These are phyloP conservation scores for Sitta europaea DNA, from an alignment of 2,113 vertebrate species.

Conservation along the genomic window DNA sequence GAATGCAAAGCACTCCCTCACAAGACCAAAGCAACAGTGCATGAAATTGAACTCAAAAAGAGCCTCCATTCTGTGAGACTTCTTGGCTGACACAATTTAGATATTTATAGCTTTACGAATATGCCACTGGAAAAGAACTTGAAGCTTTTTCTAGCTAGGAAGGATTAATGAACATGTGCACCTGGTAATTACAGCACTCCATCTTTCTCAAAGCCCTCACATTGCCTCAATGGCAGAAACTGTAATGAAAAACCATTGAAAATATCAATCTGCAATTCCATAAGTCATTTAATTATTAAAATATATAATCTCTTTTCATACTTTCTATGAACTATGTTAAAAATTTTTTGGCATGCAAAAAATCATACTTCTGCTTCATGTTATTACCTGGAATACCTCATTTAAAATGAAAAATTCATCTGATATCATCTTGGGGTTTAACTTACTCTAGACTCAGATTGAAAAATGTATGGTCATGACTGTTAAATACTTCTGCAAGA, in stretches of 20 bases:
- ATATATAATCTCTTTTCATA: conserved; percentile 40
- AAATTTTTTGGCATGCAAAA: not conserved
- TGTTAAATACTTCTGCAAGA: not conserved
- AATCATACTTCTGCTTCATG: conserved; percentile 28
- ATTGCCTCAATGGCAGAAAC: conserved; percentile 68
- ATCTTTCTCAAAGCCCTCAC: conserved; percentile 79
- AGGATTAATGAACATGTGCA: conserved; percentile 84
- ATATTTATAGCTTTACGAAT: conserved; percentile 84
- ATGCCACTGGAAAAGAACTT: conserved; percentile 80
- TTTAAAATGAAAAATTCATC: conserved; percentile 57
- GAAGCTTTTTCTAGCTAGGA: conserved; percentile 76
- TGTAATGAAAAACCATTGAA: conserved; percentile 74
- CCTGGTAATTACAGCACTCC: conserved; percentile 82
- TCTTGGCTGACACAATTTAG: conserved; percentile 82
- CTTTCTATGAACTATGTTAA: conserved; percentile 23
- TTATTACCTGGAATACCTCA: conserved; percentile 34
- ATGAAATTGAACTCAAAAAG: conserved; percentile 83
- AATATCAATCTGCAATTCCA: conserved; percentile 75
- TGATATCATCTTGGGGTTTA: not conserved
- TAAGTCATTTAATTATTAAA: conserved; percentile 67
- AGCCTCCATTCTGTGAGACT: conserved; percentile 77
- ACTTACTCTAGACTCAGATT: not conserved
- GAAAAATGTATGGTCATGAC: not conserved
- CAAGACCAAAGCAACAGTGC: conserved; percentile 77
- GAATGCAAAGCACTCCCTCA: conserved; percentile 67